Base-by-base conservation (phyloP, 2,113 vertebrate species). In the Dipodomys stephensi region DNA sequence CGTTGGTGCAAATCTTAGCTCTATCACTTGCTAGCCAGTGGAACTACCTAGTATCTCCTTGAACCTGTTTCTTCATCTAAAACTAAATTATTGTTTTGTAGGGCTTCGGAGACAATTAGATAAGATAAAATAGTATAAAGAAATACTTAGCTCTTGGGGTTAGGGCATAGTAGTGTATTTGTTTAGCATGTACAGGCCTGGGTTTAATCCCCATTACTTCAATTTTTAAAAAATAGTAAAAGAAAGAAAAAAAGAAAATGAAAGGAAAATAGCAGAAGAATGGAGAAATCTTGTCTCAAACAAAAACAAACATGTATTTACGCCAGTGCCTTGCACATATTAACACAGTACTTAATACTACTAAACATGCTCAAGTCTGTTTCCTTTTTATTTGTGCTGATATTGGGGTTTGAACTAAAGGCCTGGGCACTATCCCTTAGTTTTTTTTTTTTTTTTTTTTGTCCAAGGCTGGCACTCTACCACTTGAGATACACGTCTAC, bases 31-130 rank as follows among this genome's bases (percentile, higher is more conserved):
- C 35, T 22, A 91, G 25, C 60, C 13, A 30, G 46, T 49, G 8
- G 49, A 49, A 12, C 49, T 11, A 49, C 49, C 49, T 11, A 49
- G 20, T 60, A 44, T 67, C 78, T 94, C 19, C 22, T 72, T 81
- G 7, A 82, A 77, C 19, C 22, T 62, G 32, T 83, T 84, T 88
- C 15, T 32, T 91, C 49, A 39, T 91, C n/a, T 71, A 72, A 91
- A 92, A 88, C 73, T 4, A 73, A 53, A 83, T 72, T 12, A 23
- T 60, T 35, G 86, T 11, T 64, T 95, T 25, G 18, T 22, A 72
- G 35, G 27, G 11, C 87, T 92, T 72, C 35, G 77, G 22, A 62
- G 49, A 78, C 22, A 25, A 88, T 91, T 87, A 77, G 91, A n/a
- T 35, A 22, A 91, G 27, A 77, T 84, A 35, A 32, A 67, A 19